Evolutionary conservation across 2,888 invertebrate genomes (phyloP).

Genomic region (Agriotes lineatus): DNA sequence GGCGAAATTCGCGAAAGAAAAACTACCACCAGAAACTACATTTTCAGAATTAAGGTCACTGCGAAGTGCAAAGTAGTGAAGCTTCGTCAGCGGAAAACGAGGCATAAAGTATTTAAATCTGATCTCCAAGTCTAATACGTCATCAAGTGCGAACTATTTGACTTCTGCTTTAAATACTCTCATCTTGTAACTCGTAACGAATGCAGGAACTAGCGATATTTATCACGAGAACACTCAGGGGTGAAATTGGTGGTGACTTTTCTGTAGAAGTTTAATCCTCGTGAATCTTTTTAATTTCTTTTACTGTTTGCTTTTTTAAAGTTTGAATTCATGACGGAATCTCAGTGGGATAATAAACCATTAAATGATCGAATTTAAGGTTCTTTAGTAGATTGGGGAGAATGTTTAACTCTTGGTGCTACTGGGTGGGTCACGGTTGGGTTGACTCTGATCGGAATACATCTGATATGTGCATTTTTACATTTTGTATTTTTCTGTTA

Average conservation of each 20-base stretch:
- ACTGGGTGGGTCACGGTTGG: too few relatives aligned
- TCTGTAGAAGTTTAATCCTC: slow-evolving; percentile 38
- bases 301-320: too few relatives aligned
- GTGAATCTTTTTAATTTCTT: background rate
- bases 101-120: slow-evolving; percentile 32
- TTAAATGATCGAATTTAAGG: too few relatives aligned
- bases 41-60: slow-evolving; percentile 24
- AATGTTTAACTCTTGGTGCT: too few relatives aligned
- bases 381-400: too few relatives aligned
- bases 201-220: slow-evolving; percentile 32
- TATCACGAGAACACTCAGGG: slow-evolving; percentile 30
- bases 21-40: slow-evolving; percentile 1
- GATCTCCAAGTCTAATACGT: slow-evolving; percentile 32
- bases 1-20: background rate
- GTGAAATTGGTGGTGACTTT: slow-evolving; percentile 36
- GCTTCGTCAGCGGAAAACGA: slow-evolving; percentile 8
- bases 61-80: background rate
- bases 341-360: too few relatives aligned
- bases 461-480: too few relatives aligned
- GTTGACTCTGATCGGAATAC: too few relatives aligned
- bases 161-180: slow-evolving; percentile 33
- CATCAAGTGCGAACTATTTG: slow-evolving; percentile 35
- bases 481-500: too few relatives aligned
- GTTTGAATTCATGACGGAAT: too few relatives aligned
- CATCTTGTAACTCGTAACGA: slow-evolving; percentile 35